Evolutionary conservation across 1,140 invertebrate genomes (phyloP).

Genomic region (Camponotus pennsylvanicus): DNA sequence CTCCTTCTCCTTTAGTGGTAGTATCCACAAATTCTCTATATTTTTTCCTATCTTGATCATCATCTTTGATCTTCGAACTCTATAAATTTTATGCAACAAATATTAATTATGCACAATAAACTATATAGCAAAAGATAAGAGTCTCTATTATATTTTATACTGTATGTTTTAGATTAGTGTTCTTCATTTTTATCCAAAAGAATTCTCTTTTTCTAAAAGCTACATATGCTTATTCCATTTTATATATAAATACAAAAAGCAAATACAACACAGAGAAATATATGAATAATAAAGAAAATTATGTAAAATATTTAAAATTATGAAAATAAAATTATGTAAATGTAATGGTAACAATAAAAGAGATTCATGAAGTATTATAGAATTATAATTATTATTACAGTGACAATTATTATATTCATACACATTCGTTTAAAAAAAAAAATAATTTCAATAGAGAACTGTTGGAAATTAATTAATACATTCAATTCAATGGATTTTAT

Average conservation of each 20-base stretch:
- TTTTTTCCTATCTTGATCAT: neutral
- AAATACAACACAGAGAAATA: neutral
- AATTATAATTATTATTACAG: neutral
- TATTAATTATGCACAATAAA: neutral
- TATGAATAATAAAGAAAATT: neutral
- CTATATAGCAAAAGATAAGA: neutral
- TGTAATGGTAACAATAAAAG: neutral
- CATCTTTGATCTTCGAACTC: slow-evolving; percentile 12
- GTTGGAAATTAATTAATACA: neutral
- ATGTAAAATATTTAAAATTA: neutral
- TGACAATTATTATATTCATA: neutral
- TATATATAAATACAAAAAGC: too few relatives aligned
- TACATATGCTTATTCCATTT: neutral
- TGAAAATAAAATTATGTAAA: neutral
- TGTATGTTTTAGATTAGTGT: neutral
- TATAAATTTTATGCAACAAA: slow-evolving; percentile 21
- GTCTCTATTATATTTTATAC: neutral
- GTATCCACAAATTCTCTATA: slow-evolving; percentile 26
- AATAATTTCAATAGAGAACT: neutral
- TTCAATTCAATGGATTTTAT: neutral
- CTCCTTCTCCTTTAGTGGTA: neutral
- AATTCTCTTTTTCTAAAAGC: neutral
- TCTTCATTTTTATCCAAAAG: neutral
- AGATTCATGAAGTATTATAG: neutral
- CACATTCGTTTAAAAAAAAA: neutral